Conservation (phyloP, 92 coral and sea anemone species). For the Porites cylindrica region DNA sequence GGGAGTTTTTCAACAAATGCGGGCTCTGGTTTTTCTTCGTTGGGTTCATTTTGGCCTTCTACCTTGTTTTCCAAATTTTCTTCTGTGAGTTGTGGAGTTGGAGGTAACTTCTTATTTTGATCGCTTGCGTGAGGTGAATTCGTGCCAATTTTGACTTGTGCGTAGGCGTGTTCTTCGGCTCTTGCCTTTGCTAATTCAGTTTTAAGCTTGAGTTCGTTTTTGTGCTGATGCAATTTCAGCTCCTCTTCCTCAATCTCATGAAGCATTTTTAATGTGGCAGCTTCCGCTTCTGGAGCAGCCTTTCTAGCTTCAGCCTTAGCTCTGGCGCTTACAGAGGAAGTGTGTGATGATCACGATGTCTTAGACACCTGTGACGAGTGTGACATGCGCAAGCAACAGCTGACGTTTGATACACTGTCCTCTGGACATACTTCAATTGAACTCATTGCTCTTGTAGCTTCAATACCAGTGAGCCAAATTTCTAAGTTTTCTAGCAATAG, state of each 20-base stretch:
- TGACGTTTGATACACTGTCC: conserved; percentile 50
- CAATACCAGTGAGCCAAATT: conserved; percentile 38
- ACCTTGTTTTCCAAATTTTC: too few relatives aligned
- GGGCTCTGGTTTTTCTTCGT: too few relatives aligned
- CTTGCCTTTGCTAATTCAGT: conserved; percentile 51
- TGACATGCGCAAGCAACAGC: background rate
- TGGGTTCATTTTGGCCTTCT: too few relatives aligned
- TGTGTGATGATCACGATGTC: conserved; percentile 2
- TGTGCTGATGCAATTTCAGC: conserved; percentile 28
- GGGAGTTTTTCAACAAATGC: too few relatives aligned
- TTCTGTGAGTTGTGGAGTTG: too few relatives aligned
- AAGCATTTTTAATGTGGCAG: conserved; percentile 16
- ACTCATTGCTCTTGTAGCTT: background rate
- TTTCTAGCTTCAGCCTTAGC: conserved; percentile 50
- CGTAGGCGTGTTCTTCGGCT: conserved; percentile 59
- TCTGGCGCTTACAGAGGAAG: conserved; percentile 32
- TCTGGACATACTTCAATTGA: conserved; percentile 38
- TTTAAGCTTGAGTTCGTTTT: conserved; percentile 2
- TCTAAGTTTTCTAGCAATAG: conserved; percentile 6
- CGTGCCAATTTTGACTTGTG: background rate
- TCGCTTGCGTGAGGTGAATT: too few relatives aligned
- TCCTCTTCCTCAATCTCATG: conserved; percentile 49
- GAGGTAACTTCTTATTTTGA: too few relatives aligned
- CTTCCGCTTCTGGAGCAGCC: conserved; percentile 47
- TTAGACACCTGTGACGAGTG: background rate